phyloP scores from a whole-genome alignment of 2,888 invertebrate genomes.

The Drosophila paranaensis region DNA sequence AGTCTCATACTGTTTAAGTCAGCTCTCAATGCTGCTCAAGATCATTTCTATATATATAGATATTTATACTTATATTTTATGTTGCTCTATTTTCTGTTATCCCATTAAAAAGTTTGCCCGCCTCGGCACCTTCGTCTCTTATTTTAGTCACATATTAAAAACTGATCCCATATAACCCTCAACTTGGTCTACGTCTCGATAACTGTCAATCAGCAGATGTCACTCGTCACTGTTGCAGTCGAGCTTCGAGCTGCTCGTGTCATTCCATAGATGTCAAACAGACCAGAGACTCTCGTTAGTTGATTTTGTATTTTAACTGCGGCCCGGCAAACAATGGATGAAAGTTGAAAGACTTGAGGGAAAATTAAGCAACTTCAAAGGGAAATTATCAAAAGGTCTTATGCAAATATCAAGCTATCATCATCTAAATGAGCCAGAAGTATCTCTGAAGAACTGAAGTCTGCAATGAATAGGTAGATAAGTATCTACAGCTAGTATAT shows the following conservation, averaged over 20 bases:
- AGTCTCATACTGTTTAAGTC: background rate
- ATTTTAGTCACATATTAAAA: constrained; percentile 8
- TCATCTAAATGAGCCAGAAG: too few relatives aligned
- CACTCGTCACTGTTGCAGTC: constrained; percentile 64
- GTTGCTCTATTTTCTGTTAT: too few relatives aligned
- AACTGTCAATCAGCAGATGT: constrained; percentile 64
- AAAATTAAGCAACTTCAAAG: background rate
- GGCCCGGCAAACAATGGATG: constrained; percentile 24
- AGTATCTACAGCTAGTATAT: background rate
- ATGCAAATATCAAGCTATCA: too few relatives aligned
- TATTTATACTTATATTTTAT: background rate
- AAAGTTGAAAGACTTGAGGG: background rate
- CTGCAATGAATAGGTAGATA: too few relatives aligned
- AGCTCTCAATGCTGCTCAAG: background rate
- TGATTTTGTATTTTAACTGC: constrained; percentile 1
- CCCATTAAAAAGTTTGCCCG: constrained; percentile 1
- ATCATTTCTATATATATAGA: background rate
- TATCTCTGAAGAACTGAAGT: too few relatives aligned
- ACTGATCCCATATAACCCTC: constrained; percentile 17
- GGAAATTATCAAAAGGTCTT: background rate
- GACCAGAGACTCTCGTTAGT: constrained; percentile 37
- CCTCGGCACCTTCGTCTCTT: background rate
- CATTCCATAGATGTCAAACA: constrained; percentile 43
- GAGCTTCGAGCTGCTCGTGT: constrained; percentile 46
- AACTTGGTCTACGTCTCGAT: constrained; percentile 37